Percentiles rank a stretch among this genome's conserved stretches.
Conservation (phyloP, 2,888 invertebrate species). For the Laspeyria flexula region DNA sequence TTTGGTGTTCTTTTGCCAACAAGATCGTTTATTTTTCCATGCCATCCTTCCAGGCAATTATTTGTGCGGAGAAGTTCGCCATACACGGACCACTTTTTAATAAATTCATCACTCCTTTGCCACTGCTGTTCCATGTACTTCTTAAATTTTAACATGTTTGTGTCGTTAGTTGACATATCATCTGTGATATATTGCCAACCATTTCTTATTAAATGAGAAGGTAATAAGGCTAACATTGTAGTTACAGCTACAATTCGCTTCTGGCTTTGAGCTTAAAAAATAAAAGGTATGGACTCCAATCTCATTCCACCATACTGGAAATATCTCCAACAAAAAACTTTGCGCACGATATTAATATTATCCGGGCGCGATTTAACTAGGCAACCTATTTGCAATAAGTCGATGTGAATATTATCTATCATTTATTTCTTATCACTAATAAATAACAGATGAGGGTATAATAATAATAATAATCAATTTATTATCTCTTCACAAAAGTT, state of each 20-base stretch:
- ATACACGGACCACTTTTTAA: slow-evolving; percentile 1
- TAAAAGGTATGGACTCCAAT: too few species aligned
- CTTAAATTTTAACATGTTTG: slow-evolving; percentile 9
- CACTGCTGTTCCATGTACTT: background rate
- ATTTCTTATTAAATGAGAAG: slow-evolving; percentile 2
- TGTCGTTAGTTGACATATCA: slow-evolving; percentile 9
- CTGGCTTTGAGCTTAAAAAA: slow-evolving; percentile 1
- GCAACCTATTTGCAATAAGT: too few species aligned
- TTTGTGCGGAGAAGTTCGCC: slow-evolving; percentile 4
- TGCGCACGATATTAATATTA: too few species aligned
- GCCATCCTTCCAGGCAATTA: slow-evolving; percentile 5
- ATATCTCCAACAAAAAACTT: too few species aligned
- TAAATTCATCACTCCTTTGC: background rate
- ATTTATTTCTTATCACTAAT: too few species aligned
- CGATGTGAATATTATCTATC: too few species aligned
- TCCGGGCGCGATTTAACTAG: too few species aligned
- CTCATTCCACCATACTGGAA: too few species aligned
- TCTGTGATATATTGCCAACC: slow-evolving; percentile 2
- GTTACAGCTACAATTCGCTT: slow-evolving; percentile 1
- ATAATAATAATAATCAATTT: too few species aligned
- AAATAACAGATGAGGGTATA: too few species aligned
- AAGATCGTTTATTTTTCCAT: slow-evolving; percentile 1
- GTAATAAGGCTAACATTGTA: slow-evolving; percentile 3
- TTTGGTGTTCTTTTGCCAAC: background rate
- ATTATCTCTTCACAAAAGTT: too few species aligned